A percentile compares a stretch with the other conserved stretches of the same genome.
These are phyloP conservation scores for Acanthosepion esculentum DNA, from an alignment of 2,888 invertebrate genomes.

Conservation along the genomic window DNA sequence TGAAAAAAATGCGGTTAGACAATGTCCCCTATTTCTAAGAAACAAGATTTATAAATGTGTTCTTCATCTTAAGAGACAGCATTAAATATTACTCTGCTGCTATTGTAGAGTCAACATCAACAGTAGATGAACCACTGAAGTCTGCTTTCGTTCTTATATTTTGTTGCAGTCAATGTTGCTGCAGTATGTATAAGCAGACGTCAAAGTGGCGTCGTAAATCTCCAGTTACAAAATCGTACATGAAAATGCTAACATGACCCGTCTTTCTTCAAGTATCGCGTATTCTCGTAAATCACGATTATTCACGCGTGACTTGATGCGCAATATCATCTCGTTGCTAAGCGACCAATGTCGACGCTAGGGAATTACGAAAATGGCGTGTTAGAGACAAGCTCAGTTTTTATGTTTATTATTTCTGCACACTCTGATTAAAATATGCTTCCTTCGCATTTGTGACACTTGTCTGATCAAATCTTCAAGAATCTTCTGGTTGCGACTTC, in stretches of 20 bases:
- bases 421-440: not conserved
- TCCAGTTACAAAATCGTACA: not conserved
- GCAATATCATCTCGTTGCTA: slow-evolving; percentile 33
- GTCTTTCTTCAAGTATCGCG: slow-evolving; percentile 10
- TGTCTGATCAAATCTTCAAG: no score
- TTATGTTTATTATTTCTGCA: slow-evolving; percentile 2
- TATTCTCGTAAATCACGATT: slow-evolving; percentile 33
- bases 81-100: not conserved
- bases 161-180: not conserved
- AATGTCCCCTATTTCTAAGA: not conserved
- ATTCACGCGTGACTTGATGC: slow-evolving; percentile 11
- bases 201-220: not conserved
- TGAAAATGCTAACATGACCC: not conserved
- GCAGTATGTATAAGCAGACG: not conserved
- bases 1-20: no score
- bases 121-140: not conserved
- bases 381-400: not conserved
- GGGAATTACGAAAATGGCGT: slow-evolving; percentile 24
- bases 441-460: not conserved
- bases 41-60: not conserved
- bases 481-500: no score
- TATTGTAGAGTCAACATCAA: not conserved
- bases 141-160: not conserved
- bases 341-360: not conserved
- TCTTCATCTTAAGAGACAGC: not conserved